Percentiles rank a stretch among this genome's conserved stretches.
These are phyloP conservation scores for Phainopepla nitens DNA, from an alignment of 2,113 vertebrate species.

Conservation along the genomic window DNA sequence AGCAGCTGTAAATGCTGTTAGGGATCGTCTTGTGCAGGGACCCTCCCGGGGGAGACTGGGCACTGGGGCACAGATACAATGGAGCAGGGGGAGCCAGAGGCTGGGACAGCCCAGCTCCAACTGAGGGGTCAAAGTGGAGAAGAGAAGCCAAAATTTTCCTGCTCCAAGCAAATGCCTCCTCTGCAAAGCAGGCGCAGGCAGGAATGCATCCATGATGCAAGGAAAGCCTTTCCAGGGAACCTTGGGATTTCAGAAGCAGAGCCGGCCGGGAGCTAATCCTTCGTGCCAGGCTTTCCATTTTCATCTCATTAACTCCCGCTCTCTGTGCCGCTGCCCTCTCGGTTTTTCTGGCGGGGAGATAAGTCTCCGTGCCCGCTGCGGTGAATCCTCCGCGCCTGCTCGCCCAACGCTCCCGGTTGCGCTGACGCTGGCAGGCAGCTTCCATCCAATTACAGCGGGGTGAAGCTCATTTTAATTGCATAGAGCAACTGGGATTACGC, in stretches of 20 bases:
- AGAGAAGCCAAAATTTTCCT: not conserved
- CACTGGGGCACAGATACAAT: rapidly evolving
- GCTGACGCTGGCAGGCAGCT: conserved; percentile 57
- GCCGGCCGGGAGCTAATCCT: conserved; percentile 31
- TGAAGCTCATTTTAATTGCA: conserved; percentile 73
- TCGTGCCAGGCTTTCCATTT: conserved; percentile 54
- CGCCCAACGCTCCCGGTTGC: not conserved
- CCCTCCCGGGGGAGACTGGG: rapidly evolving
- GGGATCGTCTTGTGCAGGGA: not conserved
- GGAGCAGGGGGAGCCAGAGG: not conserved
- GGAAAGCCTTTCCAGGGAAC: conserved; percentile 10
- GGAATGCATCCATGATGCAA: not conserved
- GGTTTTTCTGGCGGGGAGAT: conserved; percentile 25
- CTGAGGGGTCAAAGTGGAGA: not conserved
- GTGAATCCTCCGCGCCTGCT: not conserved
- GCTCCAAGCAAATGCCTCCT: not conserved
- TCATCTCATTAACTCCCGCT: conserved; percentile 52
- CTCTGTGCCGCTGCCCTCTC: conserved; percentile 35
- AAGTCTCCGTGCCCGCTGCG: not conserved
- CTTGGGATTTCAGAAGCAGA: not conserved
- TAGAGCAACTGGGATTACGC: conserved; percentile 66
- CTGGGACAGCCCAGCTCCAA: not conserved
- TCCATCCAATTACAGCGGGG: conserved; percentile 63
- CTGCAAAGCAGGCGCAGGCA: not conserved
- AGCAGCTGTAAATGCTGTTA: conserved; percentile 34